Conservation (phyloP, 2,113 vertebrate genomes). For the Onychorhynchus coronatus region DNA sequence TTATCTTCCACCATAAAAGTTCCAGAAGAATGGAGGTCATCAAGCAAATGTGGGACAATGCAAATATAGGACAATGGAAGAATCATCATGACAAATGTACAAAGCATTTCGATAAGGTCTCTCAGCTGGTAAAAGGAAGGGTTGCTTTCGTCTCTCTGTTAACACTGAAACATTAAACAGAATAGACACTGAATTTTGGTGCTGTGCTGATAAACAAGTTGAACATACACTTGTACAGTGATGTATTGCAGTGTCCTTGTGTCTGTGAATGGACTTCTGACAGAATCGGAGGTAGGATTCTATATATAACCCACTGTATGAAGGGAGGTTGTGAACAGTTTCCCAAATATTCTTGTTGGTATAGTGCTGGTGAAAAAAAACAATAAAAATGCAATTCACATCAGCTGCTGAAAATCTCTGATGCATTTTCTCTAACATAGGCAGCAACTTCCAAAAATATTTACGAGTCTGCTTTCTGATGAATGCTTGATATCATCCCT, state of each 20-base stretch:
- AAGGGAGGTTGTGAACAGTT: not conserved
- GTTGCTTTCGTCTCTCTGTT: not conserved
- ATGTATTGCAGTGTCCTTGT: conserved; percentile 12
- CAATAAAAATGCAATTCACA: conserved; percentile 21
- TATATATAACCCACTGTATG: not conserved
- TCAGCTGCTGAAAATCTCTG: conserved; percentile 24
- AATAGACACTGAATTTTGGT: not conserved
- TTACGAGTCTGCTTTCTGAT: conserved; percentile 43
- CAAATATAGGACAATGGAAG: not conserved
- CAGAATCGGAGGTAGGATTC: conserved; percentile 1
- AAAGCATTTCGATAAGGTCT: not conserved
- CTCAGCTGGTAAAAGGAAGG: not conserved
- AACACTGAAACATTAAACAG: not conserved
- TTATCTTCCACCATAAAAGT: not conserved
- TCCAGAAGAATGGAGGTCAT: not conserved
- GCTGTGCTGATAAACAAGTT: not conserved
- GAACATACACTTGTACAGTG: not conserved
- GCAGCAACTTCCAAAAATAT: conserved; percentile 50
- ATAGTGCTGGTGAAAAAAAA: not conserved
- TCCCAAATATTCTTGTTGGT: not conserved
- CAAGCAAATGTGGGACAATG: not conserved
- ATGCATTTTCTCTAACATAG: conserved; percentile 26
- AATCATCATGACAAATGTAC: not conserved
- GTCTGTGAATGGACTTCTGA: not conserved
- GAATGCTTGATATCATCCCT: conserved; percentile 55